Base-by-base conservation (phyloP, 2,797 vertebrate genomes). In the Cygnus olor region DNA sequence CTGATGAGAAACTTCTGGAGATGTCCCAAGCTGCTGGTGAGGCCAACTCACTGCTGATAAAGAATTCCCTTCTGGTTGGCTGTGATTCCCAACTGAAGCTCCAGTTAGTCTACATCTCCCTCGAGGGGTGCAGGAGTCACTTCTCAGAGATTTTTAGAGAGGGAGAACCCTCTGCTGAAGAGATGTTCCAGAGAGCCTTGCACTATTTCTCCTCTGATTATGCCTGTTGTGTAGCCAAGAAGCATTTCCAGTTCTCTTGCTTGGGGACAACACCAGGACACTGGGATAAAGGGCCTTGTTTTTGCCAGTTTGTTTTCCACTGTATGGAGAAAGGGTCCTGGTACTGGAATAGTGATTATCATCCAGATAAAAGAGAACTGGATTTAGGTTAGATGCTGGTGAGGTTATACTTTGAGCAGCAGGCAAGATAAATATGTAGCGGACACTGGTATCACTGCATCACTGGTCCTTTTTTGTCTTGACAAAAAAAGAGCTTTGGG, bases 251-350 rank as follows among this genome's bases (percentile, higher is more conserved):
- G 18, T 96, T 96, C 65, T 34, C 34, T 24, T 58, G 14, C 24
- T 79, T 20, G 24, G 65, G 45, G 40, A 65, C 58, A 17, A 36
- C 57, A 45, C 36, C 47, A 18, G 90, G 93, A 53, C 97, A 97
- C 92, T 70, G 97, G 87, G 86, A 97, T 66, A 90, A 94, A 79
- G 91, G 95, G 1, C 77, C 97, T 42, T 97, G 96, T 64, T 98
- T 98, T 88, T 98, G 97, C 72, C 97, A 97, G 84, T 97, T 97
- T 40, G 94, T 98, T 47, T 94, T 90, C 30, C 32, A 53, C 45
- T 69, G 63, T 1, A 2, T 74, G 61, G 19, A 64, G n/a, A 7
- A 57, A 49, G 24, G 42, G 20, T 65, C 19, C 21, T 71, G 42
- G 82, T 24, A 57, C 70, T 84, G 61, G 34, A 74, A 74, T 19